Conservation (phyloP, 1,140 invertebrate genomes). For the Drosophila tristis region DNA sequence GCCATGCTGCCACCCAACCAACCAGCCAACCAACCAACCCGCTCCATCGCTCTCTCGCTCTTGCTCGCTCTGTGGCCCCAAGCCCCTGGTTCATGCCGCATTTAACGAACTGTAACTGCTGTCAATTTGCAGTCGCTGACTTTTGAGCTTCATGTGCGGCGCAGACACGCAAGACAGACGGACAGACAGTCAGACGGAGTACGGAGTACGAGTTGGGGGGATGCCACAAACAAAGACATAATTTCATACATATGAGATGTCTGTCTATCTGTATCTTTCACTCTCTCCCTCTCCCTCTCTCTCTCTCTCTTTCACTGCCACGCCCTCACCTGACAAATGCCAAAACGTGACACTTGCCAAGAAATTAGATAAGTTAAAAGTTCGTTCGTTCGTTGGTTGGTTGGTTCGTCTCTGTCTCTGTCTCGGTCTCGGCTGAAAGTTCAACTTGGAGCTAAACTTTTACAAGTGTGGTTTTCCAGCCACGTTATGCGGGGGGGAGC, state of each 20-base stretch:
- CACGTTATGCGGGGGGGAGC: background rate
- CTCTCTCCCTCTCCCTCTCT: constrained; percentile 1
- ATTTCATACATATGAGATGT: constrained; percentile 46
- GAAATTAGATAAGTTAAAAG: constrained; percentile 81
- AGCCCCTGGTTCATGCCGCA: constrained; percentile 50
- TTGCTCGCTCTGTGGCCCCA: constrained; percentile 2
- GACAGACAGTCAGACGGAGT: background rate
- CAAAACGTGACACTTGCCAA: constrained; percentile 82
- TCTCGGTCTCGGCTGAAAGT: background rate
- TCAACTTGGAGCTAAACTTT: too few species aligned
- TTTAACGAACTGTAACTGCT: constrained; percentile 83
- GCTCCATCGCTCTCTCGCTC: background rate
- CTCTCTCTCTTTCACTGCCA: background rate
- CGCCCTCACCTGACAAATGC: constrained; percentile 75
- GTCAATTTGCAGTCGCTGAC: constrained; percentile 81
- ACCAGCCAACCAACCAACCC: background rate
- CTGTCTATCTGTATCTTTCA: constrained; percentile 7
- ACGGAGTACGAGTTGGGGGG: background rate
- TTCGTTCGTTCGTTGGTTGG: constrained; percentile 52
- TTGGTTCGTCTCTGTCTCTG: background rate
- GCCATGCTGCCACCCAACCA: constrained; percentile 10
- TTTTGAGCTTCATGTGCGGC: constrained; percentile 61
- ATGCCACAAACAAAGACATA: constrained; percentile 59
- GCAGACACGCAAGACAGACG: background rate
- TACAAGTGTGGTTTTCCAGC: background rate